phyloP scores from a whole-genome alignment of 2,797 vertebrate genomes.

The Oryzias dopingdopingensis region DNA sequence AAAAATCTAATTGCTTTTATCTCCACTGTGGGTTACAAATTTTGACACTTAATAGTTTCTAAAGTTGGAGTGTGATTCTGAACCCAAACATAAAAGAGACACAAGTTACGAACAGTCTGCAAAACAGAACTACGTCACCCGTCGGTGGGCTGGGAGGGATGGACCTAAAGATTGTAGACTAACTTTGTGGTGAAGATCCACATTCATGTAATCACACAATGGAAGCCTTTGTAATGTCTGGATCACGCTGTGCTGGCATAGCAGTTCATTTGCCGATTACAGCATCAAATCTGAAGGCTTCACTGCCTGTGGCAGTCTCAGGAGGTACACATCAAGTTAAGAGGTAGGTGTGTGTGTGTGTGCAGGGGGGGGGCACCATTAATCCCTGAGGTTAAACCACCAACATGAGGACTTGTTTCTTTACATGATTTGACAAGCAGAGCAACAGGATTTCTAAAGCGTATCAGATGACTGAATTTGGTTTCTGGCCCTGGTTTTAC shows the following conservation, averaged over 20 bases:
- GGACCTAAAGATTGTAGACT: slow-evolving; percentile 36
- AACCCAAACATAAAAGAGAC: slow-evolving; percentile 1
- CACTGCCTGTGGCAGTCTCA: slow-evolving; percentile 46
- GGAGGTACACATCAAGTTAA: slow-evolving; percentile 51
- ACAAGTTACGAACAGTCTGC: background rate
- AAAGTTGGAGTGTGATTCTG: slow-evolving; percentile 1
- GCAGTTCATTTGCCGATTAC: slow-evolving; percentile 65
- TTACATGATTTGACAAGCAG: slow-evolving; percentile 59
- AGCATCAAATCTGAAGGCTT: slow-evolving; percentile 46
- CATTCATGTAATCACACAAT: slow-evolving; percentile 42
- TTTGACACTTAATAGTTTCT: background rate
- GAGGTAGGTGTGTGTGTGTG: background rate
- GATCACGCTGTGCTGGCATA: slow-evolving; percentile 44
- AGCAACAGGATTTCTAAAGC: slow-evolving; percentile 55
- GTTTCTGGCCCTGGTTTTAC: slow-evolving; percentile 31
- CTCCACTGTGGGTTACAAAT: slow-evolving; percentile 6
- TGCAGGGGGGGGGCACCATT: slow-evolving; percentile 19
- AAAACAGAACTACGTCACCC: slow-evolving; percentile 19
- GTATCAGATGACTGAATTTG: slow-evolving; percentile 48
- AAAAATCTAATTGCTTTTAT: slow-evolving; percentile 6
- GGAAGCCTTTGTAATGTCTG: slow-evolving; percentile 48
- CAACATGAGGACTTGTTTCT: slow-evolving; percentile 60
- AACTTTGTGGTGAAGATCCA: slow-evolving; percentile 48
- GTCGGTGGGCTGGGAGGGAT: background rate
- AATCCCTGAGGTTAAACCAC: slow-evolving; percentile 57